These are phyloP conservation scores for Lasioglossum albipes DNA, from an alignment of 1,140 invertebrate species.

Conservation along the genomic window DNA sequence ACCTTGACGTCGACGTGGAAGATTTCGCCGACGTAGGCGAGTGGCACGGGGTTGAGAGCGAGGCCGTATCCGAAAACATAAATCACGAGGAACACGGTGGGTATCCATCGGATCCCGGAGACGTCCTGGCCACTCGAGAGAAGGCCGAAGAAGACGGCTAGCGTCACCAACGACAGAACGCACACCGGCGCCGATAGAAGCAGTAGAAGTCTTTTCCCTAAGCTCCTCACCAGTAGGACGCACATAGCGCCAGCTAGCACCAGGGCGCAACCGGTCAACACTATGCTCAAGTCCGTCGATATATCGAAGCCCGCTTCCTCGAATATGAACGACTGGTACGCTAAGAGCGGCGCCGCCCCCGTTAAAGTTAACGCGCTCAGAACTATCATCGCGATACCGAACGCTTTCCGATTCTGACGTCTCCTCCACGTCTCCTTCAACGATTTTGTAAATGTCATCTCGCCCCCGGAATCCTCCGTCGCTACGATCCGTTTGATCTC, in stretches of 20 bases:
- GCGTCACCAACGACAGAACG: slow-evolving; percentile 81
- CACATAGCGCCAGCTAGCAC: slow-evolving; percentile 86
- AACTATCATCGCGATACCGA: slow-evolving; percentile 87
- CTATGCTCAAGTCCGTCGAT: slow-evolving; percentile 84
- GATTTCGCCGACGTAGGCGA: slow-evolving; percentile 78
- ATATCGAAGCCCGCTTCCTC: slow-evolving; percentile 85
- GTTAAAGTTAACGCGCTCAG: slow-evolving; percentile 90
- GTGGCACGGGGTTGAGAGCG: slow-evolving; percentile 76
- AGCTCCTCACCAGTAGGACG: slow-evolving; percentile 86
- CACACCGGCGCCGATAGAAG: slow-evolving; percentile 85
- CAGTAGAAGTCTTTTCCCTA: slow-evolving; percentile 87
- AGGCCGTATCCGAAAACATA: slow-evolving; percentile 75
- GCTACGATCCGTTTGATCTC: slow-evolving; percentile 83
- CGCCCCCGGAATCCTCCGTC: slow-evolving; percentile 76
- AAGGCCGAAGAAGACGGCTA: slow-evolving; percentile 85
- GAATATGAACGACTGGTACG: slow-evolving; percentile 90
- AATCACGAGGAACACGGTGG: slow-evolving; percentile 70
- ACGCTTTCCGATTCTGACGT: slow-evolving; percentile 83
- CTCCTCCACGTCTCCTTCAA: slow-evolving; percentile 81
- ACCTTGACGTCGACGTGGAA: slow-evolving; percentile 78
- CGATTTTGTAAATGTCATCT: slow-evolving; percentile 63
- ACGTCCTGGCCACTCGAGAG: slow-evolving; percentile 77
- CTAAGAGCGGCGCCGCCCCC: slow-evolving; percentile 91
- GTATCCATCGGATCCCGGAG: slow-evolving; percentile 68
- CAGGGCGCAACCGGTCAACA: slow-evolving; percentile 90